A percentile compares a stretch with the other conserved stretches of the same genome.
Evolutionary conservation across 2,113 vertebrate genomes (phyloP).

Genomic region (Albula glossodonta): DNA sequence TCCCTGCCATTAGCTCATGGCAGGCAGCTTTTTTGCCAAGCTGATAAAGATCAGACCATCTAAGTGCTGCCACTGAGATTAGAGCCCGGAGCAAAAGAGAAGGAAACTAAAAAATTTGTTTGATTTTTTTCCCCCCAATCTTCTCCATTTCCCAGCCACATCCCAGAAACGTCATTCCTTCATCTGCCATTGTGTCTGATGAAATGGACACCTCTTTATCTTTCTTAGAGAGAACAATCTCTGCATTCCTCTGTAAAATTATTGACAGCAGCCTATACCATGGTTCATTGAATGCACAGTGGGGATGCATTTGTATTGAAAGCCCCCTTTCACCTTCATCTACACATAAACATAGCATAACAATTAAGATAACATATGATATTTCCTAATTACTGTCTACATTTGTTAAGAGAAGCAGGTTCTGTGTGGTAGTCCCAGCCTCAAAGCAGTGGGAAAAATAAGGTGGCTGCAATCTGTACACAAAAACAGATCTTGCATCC

Average conservation of each 20-base stretch:
- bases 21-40: constrained; percentile 53
- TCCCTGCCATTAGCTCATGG: constrained; percentile 32
- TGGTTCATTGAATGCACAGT: no score
- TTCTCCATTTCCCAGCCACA: constrained; percentile 54
- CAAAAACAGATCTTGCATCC: no score
- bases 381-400: no score
- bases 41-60: constrained; percentile 68
- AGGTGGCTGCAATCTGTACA: no score
- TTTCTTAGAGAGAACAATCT: constrained; percentile 40
- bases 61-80: constrained; percentile 61
- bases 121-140: constrained; percentile 28
- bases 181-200: constrained; percentile 60
- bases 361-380: no score
- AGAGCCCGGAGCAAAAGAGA: constrained; percentile 54
- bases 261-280: constrained; percentile 40
- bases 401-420: no score
- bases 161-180: constrained; percentile 46
- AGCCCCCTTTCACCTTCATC: no score
- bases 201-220: constrained; percentile 62
- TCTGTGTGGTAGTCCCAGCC: no score
- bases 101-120: constrained; percentile 24
- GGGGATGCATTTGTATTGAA: background rate
- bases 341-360: no score
- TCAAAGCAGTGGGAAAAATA: background rate
- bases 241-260: constrained; percentile 34